Evolutionary conservation across 2,113 vertebrate species (phyloP).

Genomic region (Petroica traversi): DNA sequence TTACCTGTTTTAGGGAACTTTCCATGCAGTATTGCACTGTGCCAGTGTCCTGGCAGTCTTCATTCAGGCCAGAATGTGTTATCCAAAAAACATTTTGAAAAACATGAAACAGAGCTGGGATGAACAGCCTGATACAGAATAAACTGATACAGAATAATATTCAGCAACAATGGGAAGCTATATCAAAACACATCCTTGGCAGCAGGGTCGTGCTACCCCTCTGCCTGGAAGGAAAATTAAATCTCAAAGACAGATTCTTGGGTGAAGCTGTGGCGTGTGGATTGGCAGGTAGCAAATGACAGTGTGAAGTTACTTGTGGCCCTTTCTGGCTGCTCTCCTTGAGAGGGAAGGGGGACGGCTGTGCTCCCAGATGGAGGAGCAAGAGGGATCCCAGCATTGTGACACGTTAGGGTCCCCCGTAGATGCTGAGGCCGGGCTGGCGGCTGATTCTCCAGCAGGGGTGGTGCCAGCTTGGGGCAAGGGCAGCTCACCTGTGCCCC

Average conservation of each 20-base stretch:
- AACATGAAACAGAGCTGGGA: neutral
- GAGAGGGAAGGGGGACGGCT: neutral
- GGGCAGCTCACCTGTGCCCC: neutral
- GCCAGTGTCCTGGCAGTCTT: neutral
- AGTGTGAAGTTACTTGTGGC: neutral
- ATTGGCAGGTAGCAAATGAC: constrained; percentile 20
- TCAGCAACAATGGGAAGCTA: neutral
- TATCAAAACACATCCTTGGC: neutral
- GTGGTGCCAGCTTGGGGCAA: neutral
- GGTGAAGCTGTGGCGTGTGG: neutral
- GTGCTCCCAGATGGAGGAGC: neutral
- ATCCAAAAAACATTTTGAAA: neutral
- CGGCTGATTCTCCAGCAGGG: neutral
- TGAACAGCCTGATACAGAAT: neutral
- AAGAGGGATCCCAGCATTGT: neutral
- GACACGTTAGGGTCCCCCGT: neutral
- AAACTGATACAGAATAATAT: neutral
- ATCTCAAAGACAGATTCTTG: neutral
- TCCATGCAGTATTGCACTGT: neutral
- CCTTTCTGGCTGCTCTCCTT: neutral
- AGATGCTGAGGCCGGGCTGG: neutral
- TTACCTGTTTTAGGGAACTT: neutral
- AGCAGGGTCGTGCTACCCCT: neutral
- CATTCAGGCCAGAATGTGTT: neutral
- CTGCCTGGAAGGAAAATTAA: neutral